These are phyloP conservation scores for Atrina japonica DNA, from an alignment of 2,888 invertebrate genomes.

Conservation along the genomic window DNA sequence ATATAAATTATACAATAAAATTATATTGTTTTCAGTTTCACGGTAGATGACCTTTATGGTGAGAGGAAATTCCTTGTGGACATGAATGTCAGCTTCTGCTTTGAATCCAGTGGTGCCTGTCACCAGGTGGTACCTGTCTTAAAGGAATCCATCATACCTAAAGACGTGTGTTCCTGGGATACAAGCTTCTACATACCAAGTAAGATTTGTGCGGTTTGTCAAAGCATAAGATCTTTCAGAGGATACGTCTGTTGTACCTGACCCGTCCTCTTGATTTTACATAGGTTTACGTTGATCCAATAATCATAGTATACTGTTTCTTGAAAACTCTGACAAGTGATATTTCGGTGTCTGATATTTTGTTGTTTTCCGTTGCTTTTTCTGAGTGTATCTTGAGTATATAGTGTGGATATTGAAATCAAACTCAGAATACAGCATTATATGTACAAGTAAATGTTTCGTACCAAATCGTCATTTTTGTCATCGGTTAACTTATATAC, in stretches of 20 bases:
- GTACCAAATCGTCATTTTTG: too few species aligned
- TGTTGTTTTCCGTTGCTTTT: too few species aligned
- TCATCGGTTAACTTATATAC: too few species aligned
- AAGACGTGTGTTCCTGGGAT: slow-evolving; percentile 32
- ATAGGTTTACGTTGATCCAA: too few species aligned
- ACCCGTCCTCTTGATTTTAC: background rate
- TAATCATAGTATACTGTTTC: too few species aligned
- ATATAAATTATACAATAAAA: too few species aligned
- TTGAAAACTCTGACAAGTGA: too few species aligned
- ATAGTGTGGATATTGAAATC: too few species aligned
- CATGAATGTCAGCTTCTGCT: slow-evolving; percentile 41
- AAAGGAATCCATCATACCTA: slow-evolving; percentile 32
- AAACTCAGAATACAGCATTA: too few species aligned
- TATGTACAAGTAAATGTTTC: too few species aligned
- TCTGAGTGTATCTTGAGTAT: too few species aligned
- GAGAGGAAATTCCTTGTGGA: slow-evolving; percentile 28
- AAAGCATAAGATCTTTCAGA: background rate
- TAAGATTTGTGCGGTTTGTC: background rate
- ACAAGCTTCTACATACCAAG: background rate
- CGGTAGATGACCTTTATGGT: slow-evolving; percentile 33
- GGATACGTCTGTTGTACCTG: background rate
- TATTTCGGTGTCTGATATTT: too few species aligned
- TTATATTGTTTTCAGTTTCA: slow-evolving; percentile 25
- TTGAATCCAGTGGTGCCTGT: slow-evolving; percentile 26
- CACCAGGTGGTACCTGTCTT: slow-evolving; percentile 14